Base-by-base conservation (phyloP, 1,140 invertebrate genomes). In the Heliothis subflexa region DNA sequence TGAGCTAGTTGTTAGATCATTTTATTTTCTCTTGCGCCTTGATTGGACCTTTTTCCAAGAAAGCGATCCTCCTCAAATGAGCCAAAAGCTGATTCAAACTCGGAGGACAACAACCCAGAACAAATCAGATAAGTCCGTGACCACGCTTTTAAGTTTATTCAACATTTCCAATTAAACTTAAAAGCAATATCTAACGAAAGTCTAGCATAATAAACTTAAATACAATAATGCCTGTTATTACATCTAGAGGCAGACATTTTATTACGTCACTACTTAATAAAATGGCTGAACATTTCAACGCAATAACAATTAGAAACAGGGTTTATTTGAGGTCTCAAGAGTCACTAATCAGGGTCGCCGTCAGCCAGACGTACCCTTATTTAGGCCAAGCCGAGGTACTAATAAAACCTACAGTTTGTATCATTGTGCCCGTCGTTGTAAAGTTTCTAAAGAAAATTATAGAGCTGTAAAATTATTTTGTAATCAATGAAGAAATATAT, bases 261-360 rank as follows among this genome's bases (percentile, higher is more conserved):
- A 16, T 71, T 71, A n/a, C 21, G 4, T 73, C 25, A 55, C 25
- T 18, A 18, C 54, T 55, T 33, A 47, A 57, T 33, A 54, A 73
- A 73, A 73, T 57, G 25, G 33, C 33, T 25, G 54, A 21, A 57
- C 55, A 40, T 73, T 73, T 47, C 28, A 18, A 54, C 28, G 71
- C 13, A 59, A 49, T 74, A 47, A 47, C 64, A 75, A 75, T 75
- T 75, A 75, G 57, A 75, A 62, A 75, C 47, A 25, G 49, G 59
- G 73, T 75, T 75, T 75, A 75, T 75, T 49, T 75, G 49, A 64
- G 40, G 57, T 33, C 73, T 47, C 45, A n/a, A 61, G 59, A 59
- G 73, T 49, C 47, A 57, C 21, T 64, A 75, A 62, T 75, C 59
- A 52, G 25, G 18, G 57, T 49, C 47, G 21, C 40, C 33, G 47